These are phyloP conservation scores for Urocolius indicus DNA, from an alignment of 2,113 vertebrate genomes.

Conservation along the genomic window DNA sequence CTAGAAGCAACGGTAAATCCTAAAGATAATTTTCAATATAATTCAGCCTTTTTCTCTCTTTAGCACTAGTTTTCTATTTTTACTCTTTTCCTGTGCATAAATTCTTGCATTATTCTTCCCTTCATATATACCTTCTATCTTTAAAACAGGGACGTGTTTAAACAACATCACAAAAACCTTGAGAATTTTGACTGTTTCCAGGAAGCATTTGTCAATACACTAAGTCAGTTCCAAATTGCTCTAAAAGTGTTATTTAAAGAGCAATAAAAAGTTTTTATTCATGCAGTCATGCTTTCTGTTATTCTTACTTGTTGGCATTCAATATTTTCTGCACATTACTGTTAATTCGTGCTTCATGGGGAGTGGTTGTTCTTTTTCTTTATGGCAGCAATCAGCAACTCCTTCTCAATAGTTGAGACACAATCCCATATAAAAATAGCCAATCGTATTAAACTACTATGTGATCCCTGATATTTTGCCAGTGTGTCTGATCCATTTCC, in stretches of 20 bases:
- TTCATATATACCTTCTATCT: not conserved
- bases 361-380: constrained; percentile 7
- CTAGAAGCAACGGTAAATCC: not conserved
- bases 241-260: not conserved
- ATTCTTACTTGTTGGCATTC: not conserved
- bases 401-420: not conserved
- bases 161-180: not conserved
- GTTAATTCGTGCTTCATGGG: constrained; percentile 7
- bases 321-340: not conserved
- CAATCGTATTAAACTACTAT: constrained; percentile 3
- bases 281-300: not conserved
- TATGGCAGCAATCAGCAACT: not conserved
- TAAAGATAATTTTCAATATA: not conserved
- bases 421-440: constrained; percentile 11
- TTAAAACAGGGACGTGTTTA: not conserved
- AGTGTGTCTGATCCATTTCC: constrained; percentile 5
- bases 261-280: not conserved
- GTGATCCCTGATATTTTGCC: constrained; percentile 31
- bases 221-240: not conserved
- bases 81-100: not conserved
- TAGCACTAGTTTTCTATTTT: not conserved
- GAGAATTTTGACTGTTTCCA: not conserved
- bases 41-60: not conserved
- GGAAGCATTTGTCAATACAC: not conserved
- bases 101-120: not conserved